Evolutionary conservation across 30 jellyfish, hydroid and myxozoan genomes (phyloP).

Genomic region (Pelagia noctiluca): DNA sequence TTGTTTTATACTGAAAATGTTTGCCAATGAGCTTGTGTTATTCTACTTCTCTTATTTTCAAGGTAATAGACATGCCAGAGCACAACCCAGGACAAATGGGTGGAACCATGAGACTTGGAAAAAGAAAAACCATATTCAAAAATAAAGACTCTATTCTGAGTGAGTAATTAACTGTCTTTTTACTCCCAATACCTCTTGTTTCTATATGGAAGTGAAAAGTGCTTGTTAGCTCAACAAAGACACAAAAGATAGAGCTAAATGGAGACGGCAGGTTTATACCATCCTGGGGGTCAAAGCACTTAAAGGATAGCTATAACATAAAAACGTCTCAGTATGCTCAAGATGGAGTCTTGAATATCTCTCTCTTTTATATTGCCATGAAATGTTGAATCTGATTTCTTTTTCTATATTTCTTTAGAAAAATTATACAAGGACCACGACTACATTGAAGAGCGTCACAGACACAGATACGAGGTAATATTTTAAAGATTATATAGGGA

Average conservation of each 20-base stretch:
- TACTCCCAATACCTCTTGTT: too few species aligned
- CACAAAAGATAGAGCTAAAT: too few species aligned
- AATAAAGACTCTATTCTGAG: slow-evolving; percentile 64
- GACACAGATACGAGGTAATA: slow-evolving; percentile 98
- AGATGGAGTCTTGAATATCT: too few species aligned
- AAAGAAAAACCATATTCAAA: slow-evolving; percentile 81
- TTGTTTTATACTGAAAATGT: not conserved
- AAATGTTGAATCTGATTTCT: too few species aligned
- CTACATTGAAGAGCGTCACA: slow-evolving; percentile 89
- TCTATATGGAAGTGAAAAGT: too few species aligned
- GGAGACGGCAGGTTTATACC: too few species aligned
- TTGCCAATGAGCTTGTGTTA: not conserved
- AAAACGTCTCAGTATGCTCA: too few species aligned
- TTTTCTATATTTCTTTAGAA: slow-evolving; percentile 54
- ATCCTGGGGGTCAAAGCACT: too few species aligned
- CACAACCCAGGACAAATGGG: slow-evolving; percentile 98
- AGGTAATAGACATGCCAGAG: slow-evolving; percentile 99
- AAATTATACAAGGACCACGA: slow-evolving; percentile 75
- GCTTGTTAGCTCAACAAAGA: too few species aligned
- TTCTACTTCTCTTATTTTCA: not conserved
- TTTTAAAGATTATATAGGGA: too few species aligned
- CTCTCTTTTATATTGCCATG: too few species aligned
- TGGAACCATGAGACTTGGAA: slow-evolving; percentile 98
- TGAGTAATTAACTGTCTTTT: slow-evolving; percentile 33
- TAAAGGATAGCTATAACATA: too few species aligned